phyloP scores from a whole-genome alignment of 2,797 vertebrate genomes.

The Helarctos malayanus region DNA sequence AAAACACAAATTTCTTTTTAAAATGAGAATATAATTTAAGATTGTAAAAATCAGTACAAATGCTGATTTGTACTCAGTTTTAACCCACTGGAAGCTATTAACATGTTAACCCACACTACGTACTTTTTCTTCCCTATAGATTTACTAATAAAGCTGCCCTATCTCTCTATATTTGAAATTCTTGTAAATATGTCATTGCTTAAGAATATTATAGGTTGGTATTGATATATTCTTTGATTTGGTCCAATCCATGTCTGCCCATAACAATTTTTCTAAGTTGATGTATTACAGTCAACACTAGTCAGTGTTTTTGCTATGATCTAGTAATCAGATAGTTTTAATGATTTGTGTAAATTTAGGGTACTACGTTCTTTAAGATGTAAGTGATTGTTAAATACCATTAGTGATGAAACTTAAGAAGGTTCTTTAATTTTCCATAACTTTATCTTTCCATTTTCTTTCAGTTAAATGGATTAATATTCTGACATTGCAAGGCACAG shows the following conservation, averaged over 20 bases:
- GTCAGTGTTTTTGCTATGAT: not conserved
- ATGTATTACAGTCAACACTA: not conserved
- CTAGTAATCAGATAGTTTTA: not conserved
- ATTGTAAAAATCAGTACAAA: not conserved
- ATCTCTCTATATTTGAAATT: not conserved
- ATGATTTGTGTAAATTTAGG: not conserved
- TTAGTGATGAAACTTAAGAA: not conserved
- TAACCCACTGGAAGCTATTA: not conserved
- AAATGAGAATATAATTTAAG: not conserved
- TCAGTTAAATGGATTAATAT: not conserved
- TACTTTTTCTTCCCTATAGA: not conserved
- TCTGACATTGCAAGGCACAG: not conserved
- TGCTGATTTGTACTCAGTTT: not conserved
- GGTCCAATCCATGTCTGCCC: not conserved
- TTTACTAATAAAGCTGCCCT: not conserved
- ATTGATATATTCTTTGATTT: not conserved
- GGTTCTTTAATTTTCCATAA: not conserved
- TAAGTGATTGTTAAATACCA: not conserved
- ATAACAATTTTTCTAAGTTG: not conserved
- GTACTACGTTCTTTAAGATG: not conserved
- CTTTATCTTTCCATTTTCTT: not conserved
- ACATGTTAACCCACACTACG: not conserved
- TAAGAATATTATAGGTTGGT: not conserved
- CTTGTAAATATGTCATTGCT: conserved; percentile 15
- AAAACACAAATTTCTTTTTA: not conserved